Conservation (phyloP, 2,113 vertebrate genomes). For the Gulo gulo region DNA sequence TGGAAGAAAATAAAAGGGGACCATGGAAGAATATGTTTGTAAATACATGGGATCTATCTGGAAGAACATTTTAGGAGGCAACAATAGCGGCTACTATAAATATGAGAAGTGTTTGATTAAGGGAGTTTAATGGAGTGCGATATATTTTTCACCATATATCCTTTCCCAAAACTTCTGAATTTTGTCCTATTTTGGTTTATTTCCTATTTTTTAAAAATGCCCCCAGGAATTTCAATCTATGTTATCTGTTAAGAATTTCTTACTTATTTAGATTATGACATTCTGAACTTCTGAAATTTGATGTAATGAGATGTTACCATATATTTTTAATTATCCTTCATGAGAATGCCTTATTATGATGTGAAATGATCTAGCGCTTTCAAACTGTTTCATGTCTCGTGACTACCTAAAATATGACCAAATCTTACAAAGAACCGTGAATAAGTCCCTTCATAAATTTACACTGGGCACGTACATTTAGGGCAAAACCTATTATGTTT, state of each 20-base stretch:
- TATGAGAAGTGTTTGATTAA: background rate
- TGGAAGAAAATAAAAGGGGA: background rate
- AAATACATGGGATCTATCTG: background rate
- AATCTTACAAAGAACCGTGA: background rate
- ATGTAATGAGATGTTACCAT: background rate
- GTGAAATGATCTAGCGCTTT: background rate
- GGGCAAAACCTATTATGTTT: background rate
- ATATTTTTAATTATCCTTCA: slow-evolving; percentile 14
- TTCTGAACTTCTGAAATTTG: slow-evolving; percentile 30
- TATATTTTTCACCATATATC: background rate
- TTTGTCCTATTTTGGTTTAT: slow-evolving; percentile 10
- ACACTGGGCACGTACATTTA: background rate
- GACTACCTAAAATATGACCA: background rate
- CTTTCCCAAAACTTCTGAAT: background rate
- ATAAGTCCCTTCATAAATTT: background rate
- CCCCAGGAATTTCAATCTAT: background rate
- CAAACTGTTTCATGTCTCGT: background rate
- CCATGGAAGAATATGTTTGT: background rate
- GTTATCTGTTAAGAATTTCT: background rate
- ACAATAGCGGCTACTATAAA: background rate
- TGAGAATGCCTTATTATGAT: background rate
- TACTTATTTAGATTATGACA: background rate
- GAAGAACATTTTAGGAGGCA: background rate
- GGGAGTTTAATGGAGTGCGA: background rate
- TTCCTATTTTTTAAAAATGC: background rate